Percentiles rank a stretch among this genome's conserved stretches.
phyloP scores from a whole-genome alignment of 1,140 invertebrate species.

The Tetraneura akinire region DNA sequence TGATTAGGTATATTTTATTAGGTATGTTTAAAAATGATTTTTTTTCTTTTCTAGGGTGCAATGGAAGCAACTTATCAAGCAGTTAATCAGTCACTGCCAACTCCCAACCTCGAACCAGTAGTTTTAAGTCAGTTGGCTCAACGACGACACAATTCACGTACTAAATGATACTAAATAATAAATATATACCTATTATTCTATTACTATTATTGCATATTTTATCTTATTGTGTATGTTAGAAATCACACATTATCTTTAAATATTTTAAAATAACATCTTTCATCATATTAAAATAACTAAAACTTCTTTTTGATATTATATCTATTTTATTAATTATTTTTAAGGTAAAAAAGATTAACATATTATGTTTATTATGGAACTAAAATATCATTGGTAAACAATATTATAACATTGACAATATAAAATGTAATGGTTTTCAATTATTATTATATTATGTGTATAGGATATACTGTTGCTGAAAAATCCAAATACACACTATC shows the following conservation, averaged over 20 bases:
- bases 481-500: neutral
- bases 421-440: slow-evolving; percentile 26
- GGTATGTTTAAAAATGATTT: no score
- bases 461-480: neutral
- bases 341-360: neutral
- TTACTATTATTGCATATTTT: slow-evolving; percentile 25
- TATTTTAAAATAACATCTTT: no score
- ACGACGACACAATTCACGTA: slow-evolving; percentile 62
- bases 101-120: slow-evolving; percentile 80
- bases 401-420: slow-evolving; percentile 38
- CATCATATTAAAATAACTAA: no score
- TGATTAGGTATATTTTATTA: neutral
- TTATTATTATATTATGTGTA: slow-evolving; percentile 30
- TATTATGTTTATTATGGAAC: neutral
- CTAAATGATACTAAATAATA: slow-evolving; percentile 54
- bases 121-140: slow-evolving; percentile 82
- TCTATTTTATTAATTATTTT: slow-evolving; percentile 5
- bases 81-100: slow-evolving; percentile 73
- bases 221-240: slow-evolving; percentile 19
- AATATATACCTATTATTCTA: slow-evolving; percentile 49
- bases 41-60: slow-evolving; percentile 74
- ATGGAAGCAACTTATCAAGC: slow-evolving; percentile 82
- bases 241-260: no score
- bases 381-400: neutral
- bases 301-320: slow-evolving; percentile 16